Evolutionary conservation across 2,113 vertebrate genomes (phyloP), one percentile per base, ranked within the genome.

Genomic region (Monarcha castaneiventris): DNA sequence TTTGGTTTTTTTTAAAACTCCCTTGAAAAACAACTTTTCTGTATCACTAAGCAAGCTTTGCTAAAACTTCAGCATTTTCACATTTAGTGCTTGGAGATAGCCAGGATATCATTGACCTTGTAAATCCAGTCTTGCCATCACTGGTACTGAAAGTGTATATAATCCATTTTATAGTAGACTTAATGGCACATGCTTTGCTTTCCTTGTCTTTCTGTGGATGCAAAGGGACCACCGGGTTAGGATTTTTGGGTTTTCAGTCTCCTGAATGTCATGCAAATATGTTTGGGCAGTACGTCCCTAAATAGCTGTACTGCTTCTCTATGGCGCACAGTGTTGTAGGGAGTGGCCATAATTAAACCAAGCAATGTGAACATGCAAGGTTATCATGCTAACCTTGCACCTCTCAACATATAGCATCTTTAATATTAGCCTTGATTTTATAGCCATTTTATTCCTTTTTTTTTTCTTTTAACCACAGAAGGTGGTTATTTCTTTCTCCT

Each of bases 21-120:
- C 71, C 87, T 85, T 91, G 86, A 75, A 96, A 93, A 74, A 21
- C 6, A 43, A 43, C 3, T 75, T 94, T 87, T 91, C 61, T 95
- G 13, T 96, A 96, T 90, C 55, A 33, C 21, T 52, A 87, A 83
- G 10, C 5, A 71, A 86, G 23, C 4, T 88, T 93, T 83, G 13
- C 37, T 92, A 55, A 80, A 88, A 59, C 54, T 67, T 39, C 51
- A 63, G 3, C 18, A 48, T 74, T 81, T 90, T 86, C 39, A 51
- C 3, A n/a, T 30, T 55, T 63, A 54, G 25, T 46, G 11, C 8
- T 75, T 1, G 1, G 39, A 91, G 13, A n/a, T 11, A 91, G 10
- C 4, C 25, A 29, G 6, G 58, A 6, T 33, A n/a, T 80, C 44
- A 56, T 0, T 69, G 46, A 63, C 22, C 26, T 77, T 81, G 46